Evolutionary conservation across 2,113 vertebrate genomes (phyloP).

Genomic region (Marcusenius ussheri): DNA sequence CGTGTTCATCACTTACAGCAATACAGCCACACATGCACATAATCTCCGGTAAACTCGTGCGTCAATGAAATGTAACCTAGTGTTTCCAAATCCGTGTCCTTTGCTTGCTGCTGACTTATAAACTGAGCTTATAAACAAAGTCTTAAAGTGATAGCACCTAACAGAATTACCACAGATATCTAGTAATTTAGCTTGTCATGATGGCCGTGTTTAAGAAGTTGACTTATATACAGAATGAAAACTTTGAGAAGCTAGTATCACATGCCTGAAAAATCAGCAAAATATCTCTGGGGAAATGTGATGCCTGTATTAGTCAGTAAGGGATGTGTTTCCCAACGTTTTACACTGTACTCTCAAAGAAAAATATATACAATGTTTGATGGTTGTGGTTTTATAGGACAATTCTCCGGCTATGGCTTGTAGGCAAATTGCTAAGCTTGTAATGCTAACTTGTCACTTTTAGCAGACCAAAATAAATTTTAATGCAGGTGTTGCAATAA

Average conservation of each 20-base stretch:
- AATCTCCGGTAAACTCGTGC: neutral
- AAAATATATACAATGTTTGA: neutral
- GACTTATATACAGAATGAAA: neutral
- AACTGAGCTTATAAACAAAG: neutral
- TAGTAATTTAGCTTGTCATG: neutral
- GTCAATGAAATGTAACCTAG: neutral
- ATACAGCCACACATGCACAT: neutral
- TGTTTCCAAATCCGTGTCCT: neutral
- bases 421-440: neutral
- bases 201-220: neutral
- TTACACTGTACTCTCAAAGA: neutral
- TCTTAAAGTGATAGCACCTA: neutral
- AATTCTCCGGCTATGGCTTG: neutral
- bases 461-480: constrained; percentile 5
- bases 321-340: neutral
- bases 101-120: constrained; percentile 5
- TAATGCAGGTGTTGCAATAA: neutral
- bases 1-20: too few relatives aligned
- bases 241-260: neutral
- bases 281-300: neutral
- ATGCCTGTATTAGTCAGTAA: neutral
- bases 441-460: neutral
- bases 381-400: neutral
- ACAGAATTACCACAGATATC: neutral
- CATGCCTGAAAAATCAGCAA: neutral